Percentiles rank a stretch among this genome's conserved stretches.
Conservation (phyloP, 53 echinoderm and acorn worm species). For the Echinometra lucunter region DNA sequence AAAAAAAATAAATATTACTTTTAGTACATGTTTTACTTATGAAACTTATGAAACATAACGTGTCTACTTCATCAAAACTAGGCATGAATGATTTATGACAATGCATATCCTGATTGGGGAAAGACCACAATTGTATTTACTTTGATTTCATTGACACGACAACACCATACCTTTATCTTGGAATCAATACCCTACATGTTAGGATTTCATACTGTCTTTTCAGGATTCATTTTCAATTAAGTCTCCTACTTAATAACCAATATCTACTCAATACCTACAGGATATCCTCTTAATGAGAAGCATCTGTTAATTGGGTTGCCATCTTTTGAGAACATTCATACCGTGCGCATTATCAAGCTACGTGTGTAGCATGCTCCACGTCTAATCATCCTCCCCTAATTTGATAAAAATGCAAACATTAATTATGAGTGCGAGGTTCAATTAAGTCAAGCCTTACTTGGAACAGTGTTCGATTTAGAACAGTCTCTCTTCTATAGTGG, state of each 20-base stretch:
- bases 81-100: neutral
- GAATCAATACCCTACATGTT: neutral
- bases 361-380: neutral
- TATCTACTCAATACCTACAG: neutral
- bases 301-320: constrained; percentile 49
- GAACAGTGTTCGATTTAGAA: constrained; percentile 13
- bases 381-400: constrained; percentile 31
- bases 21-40: too few relatives aligned
- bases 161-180: neutral
- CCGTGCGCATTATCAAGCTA: neutral
- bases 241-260: constrained; percentile 39
- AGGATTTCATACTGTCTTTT: neutral
- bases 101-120: neutral
- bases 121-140: neutral
- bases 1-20: too few relatives aligned
- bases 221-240: constrained; percentile 46
- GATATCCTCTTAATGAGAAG: constrained; percentile 27
- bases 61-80: neutral
- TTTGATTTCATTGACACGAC: neutral
- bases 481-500: neutral
- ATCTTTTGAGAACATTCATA: constrained; percentile 44
- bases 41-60: neutral
- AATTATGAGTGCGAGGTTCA: constrained; percentile 38
- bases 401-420: constrained; percentile 52
- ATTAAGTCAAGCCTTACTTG: constrained; percentile 9